These are phyloP conservation scores for Epinephelus coioides DNA, from an alignment of 2,797 vertebrate species.

Conservation along the genomic window DNA sequence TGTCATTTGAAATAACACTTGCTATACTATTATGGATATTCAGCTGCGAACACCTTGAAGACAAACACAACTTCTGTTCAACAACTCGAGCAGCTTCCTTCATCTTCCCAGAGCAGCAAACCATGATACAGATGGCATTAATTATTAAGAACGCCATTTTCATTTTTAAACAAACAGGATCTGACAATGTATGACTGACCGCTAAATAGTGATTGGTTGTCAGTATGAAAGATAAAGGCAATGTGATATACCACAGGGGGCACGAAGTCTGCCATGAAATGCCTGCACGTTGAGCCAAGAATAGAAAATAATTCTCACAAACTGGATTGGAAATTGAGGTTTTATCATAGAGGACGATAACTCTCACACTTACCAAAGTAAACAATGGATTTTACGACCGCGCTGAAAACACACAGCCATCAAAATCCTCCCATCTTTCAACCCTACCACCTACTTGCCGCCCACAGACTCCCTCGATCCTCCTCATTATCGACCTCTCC, in stretches of 20 bases:
- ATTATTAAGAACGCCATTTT: conserved; percentile 49
- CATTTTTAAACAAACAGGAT: conserved; percentile 20
- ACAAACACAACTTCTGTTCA: neutral
- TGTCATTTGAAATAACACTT: conserved; percentile 56
- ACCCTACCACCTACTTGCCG: neutral
- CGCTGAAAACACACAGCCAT: conserved; percentile 46
- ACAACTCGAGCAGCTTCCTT: conserved; percentile 28
- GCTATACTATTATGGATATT: conserved; percentile 61
- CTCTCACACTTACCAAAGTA: conserved; percentile 21
- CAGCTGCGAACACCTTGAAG: conserved; percentile 24
- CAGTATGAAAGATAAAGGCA: conserved; percentile 13
- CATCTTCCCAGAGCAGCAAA: conserved; percentile 31
- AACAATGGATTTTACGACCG: conserved; percentile 50
- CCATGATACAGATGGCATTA: conserved; percentile 40
- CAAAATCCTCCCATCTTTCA: conserved; percentile 45
- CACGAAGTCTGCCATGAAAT: neutral
- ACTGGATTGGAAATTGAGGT: conserved; percentile 29
- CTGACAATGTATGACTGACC: conserved; percentile 11
- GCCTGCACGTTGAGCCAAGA: neutral
- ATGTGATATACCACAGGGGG: neutral
- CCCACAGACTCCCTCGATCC: conserved; percentile 40
- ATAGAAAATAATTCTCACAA: conserved; percentile 18
- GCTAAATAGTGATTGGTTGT: conserved; percentile 19
- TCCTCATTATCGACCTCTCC: conserved; percentile 49
- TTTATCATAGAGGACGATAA: conserved; percentile 18